These are phyloP conservation scores for Montipora efflorescens DNA, from an alignment of 64 coral and sea anemone species.

Conservation along the genomic window DNA sequence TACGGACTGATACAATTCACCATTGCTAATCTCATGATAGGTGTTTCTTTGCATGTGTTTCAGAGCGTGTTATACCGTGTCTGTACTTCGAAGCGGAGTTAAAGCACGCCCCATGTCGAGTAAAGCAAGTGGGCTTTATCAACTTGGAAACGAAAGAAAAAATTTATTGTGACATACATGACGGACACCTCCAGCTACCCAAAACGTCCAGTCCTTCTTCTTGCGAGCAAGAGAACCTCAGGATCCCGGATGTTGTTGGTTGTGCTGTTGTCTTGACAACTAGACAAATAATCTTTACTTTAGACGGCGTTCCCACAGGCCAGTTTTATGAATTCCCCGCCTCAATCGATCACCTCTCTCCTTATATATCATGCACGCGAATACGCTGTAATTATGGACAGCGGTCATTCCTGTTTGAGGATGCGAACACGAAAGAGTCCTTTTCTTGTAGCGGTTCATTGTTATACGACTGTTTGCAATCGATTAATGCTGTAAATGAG, in stretches of 20 bases:
- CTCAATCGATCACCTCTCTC: conserved; percentile 60
- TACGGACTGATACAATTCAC: too few species aligned
- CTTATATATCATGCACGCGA: conserved; percentile 82
- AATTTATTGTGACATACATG: conserved; percentile 86
- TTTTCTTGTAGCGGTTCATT: conserved; percentile 57
- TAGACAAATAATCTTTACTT: conserved; percentile 88
- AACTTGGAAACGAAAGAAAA: conserved; percentile 70
- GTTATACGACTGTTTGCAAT: conserved; percentile 49
- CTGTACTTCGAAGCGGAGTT: conserved; percentile 95
- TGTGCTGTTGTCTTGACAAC: conserved; percentile 90
- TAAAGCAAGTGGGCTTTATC: conserved; percentile 85
- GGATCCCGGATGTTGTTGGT: conserved; percentile 89
- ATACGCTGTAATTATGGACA: conserved; percentile 96
- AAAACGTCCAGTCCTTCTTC: conserved; percentile 55
- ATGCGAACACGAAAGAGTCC: conserved; percentile 77
- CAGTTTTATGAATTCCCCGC: conserved; percentile 81
- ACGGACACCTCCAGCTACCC: conserved; percentile 75
- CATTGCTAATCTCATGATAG: too few species aligned
- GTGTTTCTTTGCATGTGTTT: not conserved
- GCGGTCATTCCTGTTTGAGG: conserved; percentile 83
- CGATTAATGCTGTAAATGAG: not conserved
- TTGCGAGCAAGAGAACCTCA: conserved; percentile 69
- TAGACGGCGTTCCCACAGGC: conserved; percentile 87
- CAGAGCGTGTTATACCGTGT: conserved; percentile 77
- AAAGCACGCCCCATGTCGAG: conserved; percentile 74